Evolutionary conservation across 2,888 invertebrate species (phyloP), one percentile per base, ranked within the genome.

Genomic region (Chydorus sphaericus): DNA sequence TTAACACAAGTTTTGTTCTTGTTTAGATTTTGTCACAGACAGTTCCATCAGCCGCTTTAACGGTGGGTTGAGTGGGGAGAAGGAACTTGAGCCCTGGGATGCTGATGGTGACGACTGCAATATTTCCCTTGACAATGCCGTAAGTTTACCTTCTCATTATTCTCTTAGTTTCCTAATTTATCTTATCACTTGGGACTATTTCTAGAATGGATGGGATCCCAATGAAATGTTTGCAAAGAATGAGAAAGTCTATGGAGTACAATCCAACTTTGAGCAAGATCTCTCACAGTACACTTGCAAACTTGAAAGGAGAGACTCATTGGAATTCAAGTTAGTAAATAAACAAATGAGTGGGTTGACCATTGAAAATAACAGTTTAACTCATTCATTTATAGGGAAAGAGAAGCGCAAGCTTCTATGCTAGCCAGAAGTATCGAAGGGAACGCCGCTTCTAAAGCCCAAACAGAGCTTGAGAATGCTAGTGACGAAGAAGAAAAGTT

Each of bases 171-270:
- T 30, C 3, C 14, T 29, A 39, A 26, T 31, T 38, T 10, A 29
- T 39, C 3, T 52, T 33, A 54, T 44, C 30, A 26, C 23, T 54
- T 50, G 23, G 23, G 16, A 28, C 48, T 54, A 56, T 55, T 51
- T 38, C 48, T 63, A 72, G 71, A 92, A 92, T 75, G 96, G 96
- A 58, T 97, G 97, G 96, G 90, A 93, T 74, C 85, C 86, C 2
- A 82, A 85, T 70, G 94, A 96, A 63, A 97, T 97, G 96, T 97
- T 97, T 73, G 78, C 83, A 61, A 88, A 84, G 69, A 96, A 96
- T 73, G 89, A 90, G 69, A 79, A 81, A 67, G 79, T 85, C 62
- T 94, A 93, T 71, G 92, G 94, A 55, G 90, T 96, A 10, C 83
- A 83, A 65, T 87, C 92, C 62, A 90, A 90, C 3, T 97, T 88